Evolutionary conservation across 2,888 invertebrate species (phyloP), one percentile per base, ranked within the genome.

Genomic region (Scotopteryx bipunctaria): DNA sequence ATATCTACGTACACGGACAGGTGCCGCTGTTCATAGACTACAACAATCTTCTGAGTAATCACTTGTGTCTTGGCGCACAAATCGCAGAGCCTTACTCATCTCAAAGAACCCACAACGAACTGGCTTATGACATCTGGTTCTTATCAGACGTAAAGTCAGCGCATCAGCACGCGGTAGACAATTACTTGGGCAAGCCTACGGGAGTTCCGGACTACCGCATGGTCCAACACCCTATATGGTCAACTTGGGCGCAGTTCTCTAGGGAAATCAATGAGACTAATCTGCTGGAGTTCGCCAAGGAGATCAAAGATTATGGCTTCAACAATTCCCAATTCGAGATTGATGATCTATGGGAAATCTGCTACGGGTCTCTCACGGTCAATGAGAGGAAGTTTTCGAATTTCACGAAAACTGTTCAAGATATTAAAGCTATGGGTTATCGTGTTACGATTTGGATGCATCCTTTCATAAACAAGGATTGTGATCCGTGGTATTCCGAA

Each of bases 331-430:
- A 96, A 70, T 76, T 95, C 29, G 97, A 97, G 86, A 95, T 98
- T 35, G 97, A 97, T 69, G 97, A 97, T 72, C 91, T 93, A 9
- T 97, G 97, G 96, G 97, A 97, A 75, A 91, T 92, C 0, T 95
- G 95, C 68, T 97, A 97, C 67, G 98, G 98, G 0, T 94, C 96
- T 5, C 85, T 95, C 19, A 91, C 91, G 8, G 95, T 97, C 55
- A 92, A 95, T 64, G 79, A 85, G 5, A 78, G 70, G 0, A 95
- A 94, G 75, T 97, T 97, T 71, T 93, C 94, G 0, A 86, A 95
- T 61, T 92, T 96, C 11, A 91, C 86, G 5, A 71, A 85, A 11
- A 91, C 95, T 2, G 91, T 94, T 0, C 72, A 84, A 9, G 81
- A 91, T 15, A 74, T 97, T 1, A 94, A 94, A 64, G 73, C 73